Conservation (phyloP, 1,140 invertebrate genomes). For the Brachionus paranguensis region DNA sequence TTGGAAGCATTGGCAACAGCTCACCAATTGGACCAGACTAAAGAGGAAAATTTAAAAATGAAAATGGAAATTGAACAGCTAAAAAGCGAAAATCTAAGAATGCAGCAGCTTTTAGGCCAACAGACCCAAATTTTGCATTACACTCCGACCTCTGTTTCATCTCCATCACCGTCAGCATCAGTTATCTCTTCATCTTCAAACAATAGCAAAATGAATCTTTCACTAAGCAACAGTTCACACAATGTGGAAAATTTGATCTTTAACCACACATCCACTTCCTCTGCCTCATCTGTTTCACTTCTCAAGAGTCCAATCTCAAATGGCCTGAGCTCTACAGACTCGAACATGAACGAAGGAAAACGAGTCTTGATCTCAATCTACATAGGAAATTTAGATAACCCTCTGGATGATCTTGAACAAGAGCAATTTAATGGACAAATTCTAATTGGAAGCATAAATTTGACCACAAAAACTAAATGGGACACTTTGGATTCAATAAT, state of each 20-base stretch:
- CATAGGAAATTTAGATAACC: slow-evolving; percentile 58
- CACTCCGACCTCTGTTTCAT: background rate
- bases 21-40: slow-evolving; percentile 88
- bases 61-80: slow-evolving; percentile 59
- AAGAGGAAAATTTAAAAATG: slow-evolving; percentile 93
- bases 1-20: slow-evolving; percentile 89
- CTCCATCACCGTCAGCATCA: slow-evolving; percentile 27
- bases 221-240: slow-evolving; percentile 20
- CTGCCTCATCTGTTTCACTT: slow-evolving; percentile 6
- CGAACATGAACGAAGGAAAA: slow-evolving; percentile 65
- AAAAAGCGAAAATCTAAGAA: slow-evolving; percentile 24
- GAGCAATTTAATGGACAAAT: slow-evolving; percentile 45
- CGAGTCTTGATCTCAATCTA: slow-evolving; percentile 75
- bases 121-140: background rate
- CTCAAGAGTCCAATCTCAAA: slow-evolving; percentile 33
- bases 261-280: slow-evolving; percentile 15
- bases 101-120: background rate
- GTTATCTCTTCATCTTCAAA: slow-evolving; percentile 33
- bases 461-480: slow-evolving; percentile 89
- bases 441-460: slow-evolving; percentile 76
- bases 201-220: slow-evolving; percentile 31
- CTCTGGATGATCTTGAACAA: background rate
- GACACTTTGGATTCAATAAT: slow-evolving; percentile 83
- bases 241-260: slow-evolving; percentile 25
- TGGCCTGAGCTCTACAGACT: slow-evolving; percentile 48